Evolutionary conservation across 2,113 vertebrate species (phyloP).

Genomic region (Agapornis roseicollis): DNA sequence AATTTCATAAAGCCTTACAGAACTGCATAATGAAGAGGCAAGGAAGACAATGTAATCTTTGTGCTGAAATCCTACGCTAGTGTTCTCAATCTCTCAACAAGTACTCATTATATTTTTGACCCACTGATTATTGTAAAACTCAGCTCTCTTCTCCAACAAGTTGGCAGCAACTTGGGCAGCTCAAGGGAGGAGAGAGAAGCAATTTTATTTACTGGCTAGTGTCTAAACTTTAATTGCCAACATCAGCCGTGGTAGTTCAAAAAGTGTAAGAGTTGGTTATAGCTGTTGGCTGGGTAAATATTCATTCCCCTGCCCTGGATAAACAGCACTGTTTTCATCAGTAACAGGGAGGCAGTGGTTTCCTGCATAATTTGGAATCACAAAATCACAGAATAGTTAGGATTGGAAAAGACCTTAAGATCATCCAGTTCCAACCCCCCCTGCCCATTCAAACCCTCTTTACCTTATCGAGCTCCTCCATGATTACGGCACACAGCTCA

Average conservation of each 20-base stretch:
- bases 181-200: background rate
- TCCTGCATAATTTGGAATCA: background rate
- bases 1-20: slow-evolving; percentile 4
- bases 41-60: background rate
- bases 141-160: background rate
- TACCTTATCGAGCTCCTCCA: background rate
- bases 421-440: background rate
- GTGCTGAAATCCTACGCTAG: slow-evolving; percentile 28
- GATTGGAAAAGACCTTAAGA: background rate
- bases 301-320: background rate
- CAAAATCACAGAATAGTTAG: background rate
- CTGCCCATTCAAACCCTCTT: background rate
- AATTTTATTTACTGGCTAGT: background rate
- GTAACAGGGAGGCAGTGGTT: background rate
- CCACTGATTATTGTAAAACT: background rate
- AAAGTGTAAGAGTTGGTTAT: background rate
- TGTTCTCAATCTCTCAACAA: slow-evolving; percentile 8
- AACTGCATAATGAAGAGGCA: background rate
- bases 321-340: background rate
- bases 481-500: background rate
- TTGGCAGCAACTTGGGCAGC: background rate
- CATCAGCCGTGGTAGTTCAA: background rate
- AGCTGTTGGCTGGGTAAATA: background rate
- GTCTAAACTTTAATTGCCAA: background rate
- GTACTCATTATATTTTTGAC: background rate